Evolutionary conservation across 2,888 invertebrate species (phyloP), one percentile per base, ranked within the genome.

Genomic region (Drosophila siamana): DNA sequence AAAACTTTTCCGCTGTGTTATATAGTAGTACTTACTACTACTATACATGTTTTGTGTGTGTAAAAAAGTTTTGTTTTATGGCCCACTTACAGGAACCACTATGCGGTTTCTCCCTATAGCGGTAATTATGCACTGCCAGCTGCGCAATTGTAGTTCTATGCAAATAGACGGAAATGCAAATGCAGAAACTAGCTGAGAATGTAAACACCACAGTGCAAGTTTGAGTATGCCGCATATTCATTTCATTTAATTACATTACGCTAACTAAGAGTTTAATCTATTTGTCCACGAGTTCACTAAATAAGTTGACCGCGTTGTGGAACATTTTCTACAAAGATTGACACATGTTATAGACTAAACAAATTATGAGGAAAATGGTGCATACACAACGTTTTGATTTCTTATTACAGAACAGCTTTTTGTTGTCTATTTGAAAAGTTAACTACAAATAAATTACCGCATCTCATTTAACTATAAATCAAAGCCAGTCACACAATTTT

Each of bases 71-170:
- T 82, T 74, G 71, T 74, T 83, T 83, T 86, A 77, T 87, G 86
- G 71, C 77, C 82, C 87, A 83, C 85, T 86, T 84, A 74, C 44
- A 52, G 52, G 60, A 41, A 52, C 62, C 74, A 76, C 84, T 64
- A 80, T 86, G 81, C 86, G 84, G 87, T 78, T 78, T 60, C 66
- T 66, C 73, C 54, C 64, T 61, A 67, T 62, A 61, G 59, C 50
- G 71, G 79, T 86, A 83, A 84, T 83, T 83, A 83, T 83, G 82
- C 87, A 81, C 79, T 66, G 65, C 66, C 74, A 56, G 54, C 73
- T 63, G 64, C 51, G 66, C 80, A 69, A 80, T 68, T 86, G 84
- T 74, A 36, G 69, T 69, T 76, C 69, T 74, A 75, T 78, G 78
- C 48, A 67, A 82, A 69, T 59, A 46, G 38, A 8, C 11, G 33